Evolutionary conservation across 2,888 invertebrate species (phyloP), one percentile per base, ranked within the genome.

Genomic region (Actias luna): DNA sequence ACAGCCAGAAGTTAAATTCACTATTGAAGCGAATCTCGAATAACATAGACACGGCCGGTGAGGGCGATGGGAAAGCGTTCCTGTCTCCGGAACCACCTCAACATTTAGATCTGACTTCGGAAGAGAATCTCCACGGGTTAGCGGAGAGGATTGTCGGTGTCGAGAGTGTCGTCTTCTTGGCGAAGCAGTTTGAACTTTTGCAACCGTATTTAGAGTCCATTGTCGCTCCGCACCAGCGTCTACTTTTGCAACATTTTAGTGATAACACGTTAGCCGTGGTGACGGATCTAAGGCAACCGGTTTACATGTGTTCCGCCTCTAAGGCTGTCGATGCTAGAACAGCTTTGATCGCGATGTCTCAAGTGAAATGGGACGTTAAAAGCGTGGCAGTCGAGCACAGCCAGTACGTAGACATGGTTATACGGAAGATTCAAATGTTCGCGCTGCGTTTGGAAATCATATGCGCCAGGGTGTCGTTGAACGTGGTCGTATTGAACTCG

Each of bases 301-400:
- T 98, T 12, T 99, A 98, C 79, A 97, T 97, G 94, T 95, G 96
- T 65, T 97, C 98, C 0, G 96, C 97, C 0, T 95, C 96, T 0
- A 95, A 95, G 77, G 94, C 96, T 0, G 95, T 99, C 8, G 96
- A 98, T 80, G 94, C 96, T 7, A 94, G 96, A 46, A 93, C 95
- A 18, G 94, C 97, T 35, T 87, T 99, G 10, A 93, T 94, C 65
- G 94, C 96, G n/a, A 99, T 99, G 96, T 96, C 97, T 62, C 96
- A 96, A 87, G 98, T 99, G 0, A 96, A 97, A 84, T 99, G 99
- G 99, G 95, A 98, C 88, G 95, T 99, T 65, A 98, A 97, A 92
- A 98, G 97, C 76, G 98, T 99, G 0, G 98, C 97, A 89, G 98
- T 97, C 0, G 97, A 99, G 76, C 99, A 99, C 82, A 99, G 97